phyloP scores from a whole-genome alignment of 23 tunicate genomes.

The Botrylloides violaceus region DNA sequence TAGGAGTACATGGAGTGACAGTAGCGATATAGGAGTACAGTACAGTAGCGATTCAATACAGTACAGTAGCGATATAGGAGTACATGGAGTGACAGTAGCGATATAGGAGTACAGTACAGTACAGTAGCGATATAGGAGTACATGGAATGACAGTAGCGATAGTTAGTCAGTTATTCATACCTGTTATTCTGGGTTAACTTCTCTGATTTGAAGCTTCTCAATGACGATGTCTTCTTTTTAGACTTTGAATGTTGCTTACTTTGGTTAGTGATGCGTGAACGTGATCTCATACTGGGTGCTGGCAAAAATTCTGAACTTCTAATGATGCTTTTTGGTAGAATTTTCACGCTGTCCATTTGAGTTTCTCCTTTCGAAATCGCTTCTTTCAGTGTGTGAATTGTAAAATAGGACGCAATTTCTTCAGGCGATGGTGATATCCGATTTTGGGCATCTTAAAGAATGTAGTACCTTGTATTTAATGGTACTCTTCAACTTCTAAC shows the following conservation, averaged over 20 bases:
- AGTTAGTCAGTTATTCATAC: too few species aligned
- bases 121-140: too few species aligned
- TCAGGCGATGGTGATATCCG: slow-evolving; percentile 48
- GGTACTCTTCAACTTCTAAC: too few species aligned
- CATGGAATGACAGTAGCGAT: too few species aligned
- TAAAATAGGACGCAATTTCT: slow-evolving; percentile 58
- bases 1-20: too few species aligned
- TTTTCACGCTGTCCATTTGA: slow-evolving; percentile 11
- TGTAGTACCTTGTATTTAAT: too few species aligned
- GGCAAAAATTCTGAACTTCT: slow-evolving; percentile 14
- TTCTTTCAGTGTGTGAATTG: slow-evolving; percentile 61
- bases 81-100: too few species aligned
- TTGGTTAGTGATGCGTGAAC: background rate
- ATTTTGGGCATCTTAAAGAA: background rate
- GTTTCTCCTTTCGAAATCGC: slow-evolving; percentile 20
- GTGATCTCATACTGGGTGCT: background rate
- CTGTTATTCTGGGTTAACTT: too few species aligned
- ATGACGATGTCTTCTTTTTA: slow-evolving; percentile 10
- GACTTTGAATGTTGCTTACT: background rate
- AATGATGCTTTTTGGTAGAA: slow-evolving; percentile 10
- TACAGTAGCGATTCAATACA: too few species aligned
- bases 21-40: too few species aligned
- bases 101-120: too few species aligned
- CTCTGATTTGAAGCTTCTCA: background rate
- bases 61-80: too few species aligned